Base-by-base conservation (phyloP, 2,888 invertebrate species). In the Frankliniella intonsa region DNA sequence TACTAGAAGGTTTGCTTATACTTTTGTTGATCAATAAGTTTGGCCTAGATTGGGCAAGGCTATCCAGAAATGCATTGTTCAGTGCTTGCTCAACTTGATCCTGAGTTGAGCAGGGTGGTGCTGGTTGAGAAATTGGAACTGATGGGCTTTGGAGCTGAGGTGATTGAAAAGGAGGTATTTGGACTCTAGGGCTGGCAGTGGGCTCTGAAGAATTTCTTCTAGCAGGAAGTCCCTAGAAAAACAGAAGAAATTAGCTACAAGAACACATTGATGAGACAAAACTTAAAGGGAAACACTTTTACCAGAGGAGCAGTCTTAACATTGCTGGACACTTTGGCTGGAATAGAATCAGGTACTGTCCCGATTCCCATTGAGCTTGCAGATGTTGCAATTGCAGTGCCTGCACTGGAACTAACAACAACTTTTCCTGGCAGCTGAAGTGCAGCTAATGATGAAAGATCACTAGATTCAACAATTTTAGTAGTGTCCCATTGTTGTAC, bases 31-130 rank as follows among this genome's bases (percentile, higher is more conserved):
- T 85, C 80, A 85, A 85, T 22, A 86, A 83, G 62, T 84, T 85
- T n/a, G 86, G 86, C 82, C 85, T 85, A 50, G 85, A 84, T 83
- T 86, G 86, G 38, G 85, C 85, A 50, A 86, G 85, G 81, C 84
- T 85, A 82, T 86, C 85, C 76, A 86, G 83, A 83, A 86, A 86
- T 14, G 85, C 84, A 83, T 85, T 85, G 82, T 84, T 76, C 69
- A 76, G 9, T 12, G 25, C 69, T 9, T 76, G 69, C 69, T 76
- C 69, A 22, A 76, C 25, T 25, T 76, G 69, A 76, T 76, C 69
- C 22, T 76, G 69, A 12, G 25, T 76, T 25, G 22, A 76, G 69
- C 22, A 9, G 25, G 69, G 22, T 76, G 69, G n/a, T 8, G 25
- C 12, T 10, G 25, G 69, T 1, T n/a, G 69, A 22, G 69, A 76